Conservation (phyloP, 2,888 invertebrate genomes). For the Drosophila kuntzei region DNA sequence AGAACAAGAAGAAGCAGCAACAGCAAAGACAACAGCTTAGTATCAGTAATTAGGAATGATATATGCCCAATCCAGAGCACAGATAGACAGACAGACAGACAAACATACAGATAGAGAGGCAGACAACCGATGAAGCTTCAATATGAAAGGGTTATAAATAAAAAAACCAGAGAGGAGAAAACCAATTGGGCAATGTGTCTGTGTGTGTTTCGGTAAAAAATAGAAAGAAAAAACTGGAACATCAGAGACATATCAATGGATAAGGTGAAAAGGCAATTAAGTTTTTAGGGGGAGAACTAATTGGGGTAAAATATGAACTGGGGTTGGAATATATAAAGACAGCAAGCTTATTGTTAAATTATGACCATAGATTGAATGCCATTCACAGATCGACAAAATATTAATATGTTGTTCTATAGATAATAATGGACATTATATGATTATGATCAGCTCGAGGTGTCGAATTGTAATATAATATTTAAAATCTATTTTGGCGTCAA, state of each 20-base stretch:
- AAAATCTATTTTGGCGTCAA: too few species aligned
- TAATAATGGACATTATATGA: slow-evolving; percentile 1
- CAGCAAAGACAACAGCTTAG: slow-evolving; percentile 67
- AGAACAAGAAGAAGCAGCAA: slow-evolving; percentile 5
- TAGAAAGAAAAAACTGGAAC: slow-evolving; percentile 27
- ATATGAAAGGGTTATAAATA: slow-evolving; percentile 72
- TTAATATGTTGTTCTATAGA: background rate
- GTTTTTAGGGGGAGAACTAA: background rate
- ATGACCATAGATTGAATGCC: background rate
- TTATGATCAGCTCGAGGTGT: background rate
- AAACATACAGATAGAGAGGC: slow-evolving; percentile 5
- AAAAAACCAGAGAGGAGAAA: slow-evolving; percentile 9
- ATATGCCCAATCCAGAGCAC: slow-evolving; percentile 58
- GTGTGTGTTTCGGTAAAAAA: slow-evolving; percentile 35
- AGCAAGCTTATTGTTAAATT: background rate
- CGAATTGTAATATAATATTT: too few species aligned
- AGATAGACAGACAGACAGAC: slow-evolving; percentile 4
- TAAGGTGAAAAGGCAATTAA: slow-evolving; percentile 41
- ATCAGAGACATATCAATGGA: slow-evolving; percentile 17
- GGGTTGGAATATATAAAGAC: background rate
- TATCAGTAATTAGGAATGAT: slow-evolving; percentile 76
- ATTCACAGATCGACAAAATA: background rate
- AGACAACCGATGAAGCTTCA: slow-evolving; percentile 35
- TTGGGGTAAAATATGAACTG: background rate
- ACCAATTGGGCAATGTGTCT: slow-evolving; percentile 48